Conservation (phyloP, 2,797 vertebrate genomes). For the Oophaga sylvatica region DNA sequence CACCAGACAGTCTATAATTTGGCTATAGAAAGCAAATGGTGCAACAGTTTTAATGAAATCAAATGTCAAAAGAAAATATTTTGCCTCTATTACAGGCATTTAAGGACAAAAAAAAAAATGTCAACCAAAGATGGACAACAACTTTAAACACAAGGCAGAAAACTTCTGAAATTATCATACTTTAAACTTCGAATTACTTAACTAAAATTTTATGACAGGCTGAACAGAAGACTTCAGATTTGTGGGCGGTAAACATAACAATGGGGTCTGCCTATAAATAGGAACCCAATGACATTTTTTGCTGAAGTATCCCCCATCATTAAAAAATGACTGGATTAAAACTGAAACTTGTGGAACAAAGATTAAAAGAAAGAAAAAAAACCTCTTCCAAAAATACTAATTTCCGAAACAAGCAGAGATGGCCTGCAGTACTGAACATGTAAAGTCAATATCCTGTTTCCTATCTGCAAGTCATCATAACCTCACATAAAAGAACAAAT, state of each 20-base stretch:
- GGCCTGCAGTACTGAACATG: constrained; percentile 40
- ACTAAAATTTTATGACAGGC: constrained; percentile 12
- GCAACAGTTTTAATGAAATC: too few species aligned
- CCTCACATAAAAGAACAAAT: constrained; percentile 40
- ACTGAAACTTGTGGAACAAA: not conserved
- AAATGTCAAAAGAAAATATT: too few species aligned
- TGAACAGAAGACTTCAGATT: not conserved
- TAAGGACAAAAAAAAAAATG: too few species aligned
- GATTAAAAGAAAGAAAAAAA: not conserved
- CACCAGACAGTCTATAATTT: too few species aligned
- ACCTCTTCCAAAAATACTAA: too few species aligned
- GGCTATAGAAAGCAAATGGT: too few species aligned
- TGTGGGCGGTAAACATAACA: not conserved
- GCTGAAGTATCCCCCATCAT: not conserved
- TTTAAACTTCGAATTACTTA: not conserved
- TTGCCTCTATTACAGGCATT: too few species aligned
- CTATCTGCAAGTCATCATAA: constrained; percentile 53
- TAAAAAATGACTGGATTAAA: constrained; percentile 13
- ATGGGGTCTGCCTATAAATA: constrained; percentile 18
- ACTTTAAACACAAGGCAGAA: not conserved
- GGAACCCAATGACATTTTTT: not conserved
- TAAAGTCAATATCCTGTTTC: constrained; percentile 54
- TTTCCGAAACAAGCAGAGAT: constrained; percentile 30
- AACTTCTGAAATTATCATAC: not conserved
- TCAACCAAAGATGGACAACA: too few species aligned